A percentile compares a stretch with the other conserved stretches of the same genome.
Conservation (phyloP, 1,140 invertebrate species). For the Zophobas atratus region DNA sequence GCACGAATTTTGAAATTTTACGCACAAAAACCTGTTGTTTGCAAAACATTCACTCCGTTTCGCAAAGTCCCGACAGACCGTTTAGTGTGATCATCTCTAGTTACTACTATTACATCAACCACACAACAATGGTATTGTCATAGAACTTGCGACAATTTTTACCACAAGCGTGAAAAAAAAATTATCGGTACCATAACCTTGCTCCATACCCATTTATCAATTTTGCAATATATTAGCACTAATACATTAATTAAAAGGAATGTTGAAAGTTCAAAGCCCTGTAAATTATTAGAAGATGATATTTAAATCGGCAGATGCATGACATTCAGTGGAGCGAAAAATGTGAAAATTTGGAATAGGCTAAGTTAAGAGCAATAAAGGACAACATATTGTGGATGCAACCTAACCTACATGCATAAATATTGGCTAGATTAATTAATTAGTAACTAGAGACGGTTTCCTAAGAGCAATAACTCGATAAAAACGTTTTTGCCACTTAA, state of each 20-base stretch:
- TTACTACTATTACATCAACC: not conserved
- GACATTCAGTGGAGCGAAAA: not conserved
- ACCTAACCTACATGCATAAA: not conserved
- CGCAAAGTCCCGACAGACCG: constrained; percentile 16
- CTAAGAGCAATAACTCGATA: no score
- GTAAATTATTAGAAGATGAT: constrained; percentile 21
- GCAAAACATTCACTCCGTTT: not conserved
- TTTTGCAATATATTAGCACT: constrained; percentile 36
- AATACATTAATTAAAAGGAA: constrained; percentile 11
- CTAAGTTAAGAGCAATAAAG: not conserved
- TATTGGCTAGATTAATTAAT: no score
- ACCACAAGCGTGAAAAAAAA: not conserved
- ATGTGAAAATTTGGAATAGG: not conserved
- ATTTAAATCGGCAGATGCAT: constrained; percentile 4
- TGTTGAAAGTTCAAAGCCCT: constrained; percentile 18
- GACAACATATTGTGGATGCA: not conserved
- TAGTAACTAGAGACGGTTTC: no score
- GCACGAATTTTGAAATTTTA: not conserved
- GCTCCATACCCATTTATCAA: constrained; percentile 25
- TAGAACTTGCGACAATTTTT: constrained; percentile 8
- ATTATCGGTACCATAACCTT: constrained; percentile 17
- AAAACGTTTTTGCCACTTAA: no score
- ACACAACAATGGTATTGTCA: constrained; percentile 22
- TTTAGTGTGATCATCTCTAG: constrained; percentile 17
- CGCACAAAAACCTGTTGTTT: not conserved